A percentile compares a stretch with the other conserved stretches of the same genome.
phyloP scores from a whole-genome alignment of 2,113 vertebrate genomes.

The Pollimyrus isidori region DNA sequence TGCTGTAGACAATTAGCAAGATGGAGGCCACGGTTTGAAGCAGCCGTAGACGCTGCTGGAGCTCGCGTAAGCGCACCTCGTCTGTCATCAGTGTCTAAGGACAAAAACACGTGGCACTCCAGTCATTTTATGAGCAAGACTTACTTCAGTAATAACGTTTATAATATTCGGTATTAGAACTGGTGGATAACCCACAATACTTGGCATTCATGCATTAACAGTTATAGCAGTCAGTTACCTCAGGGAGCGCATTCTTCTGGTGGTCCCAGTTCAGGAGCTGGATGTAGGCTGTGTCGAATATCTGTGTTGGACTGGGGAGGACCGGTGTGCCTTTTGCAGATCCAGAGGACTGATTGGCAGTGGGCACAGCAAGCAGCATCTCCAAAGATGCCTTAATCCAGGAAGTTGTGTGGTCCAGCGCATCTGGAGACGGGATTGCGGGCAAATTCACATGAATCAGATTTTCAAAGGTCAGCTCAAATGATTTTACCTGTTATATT shows the following conservation, averaged over 20 bases:
- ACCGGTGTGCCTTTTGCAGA: conserved; percentile 46
- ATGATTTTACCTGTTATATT: background rate
- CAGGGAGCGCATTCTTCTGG: conserved; percentile 64
- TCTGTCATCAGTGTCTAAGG: conserved; percentile 79
- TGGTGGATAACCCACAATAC: background rate
- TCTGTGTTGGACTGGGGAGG: conserved; percentile 67
- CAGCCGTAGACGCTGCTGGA: conserved; percentile 71
- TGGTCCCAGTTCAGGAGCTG: conserved; percentile 75
- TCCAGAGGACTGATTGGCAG: conserved; percentile 45
- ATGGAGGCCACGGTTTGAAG: conserved; percentile 72
- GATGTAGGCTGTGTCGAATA: conserved; percentile 78
- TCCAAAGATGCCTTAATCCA: conserved; percentile 79
- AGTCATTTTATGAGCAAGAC: background rate
- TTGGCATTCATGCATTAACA: background rate
- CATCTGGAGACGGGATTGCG: conserved; percentile 51
- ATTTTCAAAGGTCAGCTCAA: background rate
- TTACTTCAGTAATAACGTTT: background rate
- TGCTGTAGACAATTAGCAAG: conserved; percentile 76
- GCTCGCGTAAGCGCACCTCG: conserved; percentile 71
- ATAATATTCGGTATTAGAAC: background rate
- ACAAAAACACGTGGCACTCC: background rate
- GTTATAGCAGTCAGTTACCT: conserved; percentile 56
- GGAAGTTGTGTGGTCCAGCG: conserved; percentile 73
- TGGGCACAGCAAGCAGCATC: conserved; percentile 51
- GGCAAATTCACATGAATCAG: background rate